Percentiles rank a stretch among this genome's conserved stretches.
Conservation (phyloP, 2,113 vertebrate genomes). For the Epinephelus fuscoguttatus region DNA sequence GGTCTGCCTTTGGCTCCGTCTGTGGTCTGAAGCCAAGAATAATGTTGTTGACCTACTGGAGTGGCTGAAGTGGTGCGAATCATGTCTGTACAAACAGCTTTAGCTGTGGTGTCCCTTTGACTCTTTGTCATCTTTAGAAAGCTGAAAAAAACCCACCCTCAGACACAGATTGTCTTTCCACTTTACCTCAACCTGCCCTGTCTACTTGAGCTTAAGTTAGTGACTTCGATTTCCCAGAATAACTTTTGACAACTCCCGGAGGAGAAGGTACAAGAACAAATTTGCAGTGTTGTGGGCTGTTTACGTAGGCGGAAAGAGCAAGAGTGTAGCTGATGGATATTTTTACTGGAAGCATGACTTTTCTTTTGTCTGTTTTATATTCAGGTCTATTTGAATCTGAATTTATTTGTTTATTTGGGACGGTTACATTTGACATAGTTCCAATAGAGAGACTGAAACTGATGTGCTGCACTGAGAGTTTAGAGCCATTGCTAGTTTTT, state of each 20-base stretch:
- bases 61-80: constrained; percentile 49
- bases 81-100: constrained; percentile 64
- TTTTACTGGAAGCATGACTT: constrained; percentile 13
- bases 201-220: neutral
- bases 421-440: too few species aligned
- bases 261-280: constrained; percentile 19
- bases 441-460: too few species aligned
- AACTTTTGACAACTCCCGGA: constrained; percentile 19
- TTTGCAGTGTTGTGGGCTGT: constrained; percentile 36
- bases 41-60: constrained; percentile 64
- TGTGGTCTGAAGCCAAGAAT: constrained; percentile 65
- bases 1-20: constrained; percentile 48
- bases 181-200: constrained; percentile 3
- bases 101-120: constrained; percentile 28
- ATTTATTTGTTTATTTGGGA: too few species aligned
- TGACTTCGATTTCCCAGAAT: constrained; percentile 43
- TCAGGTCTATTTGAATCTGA: neutral
- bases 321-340: constrained; percentile 4
- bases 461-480: too few species aligned
- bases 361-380: constrained; percentile 9
- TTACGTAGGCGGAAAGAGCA: constrained; percentile 9
- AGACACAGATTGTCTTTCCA: neutral
- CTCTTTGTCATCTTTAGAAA: neutral
- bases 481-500: too few species aligned
- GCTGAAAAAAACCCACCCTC: neutral